Evolutionary conservation across 2,113 vertebrate species (phyloP), one percentile per base, ranked within the genome.

Genomic region (western clawed frog (Xenopus tropicalis)): DNA sequence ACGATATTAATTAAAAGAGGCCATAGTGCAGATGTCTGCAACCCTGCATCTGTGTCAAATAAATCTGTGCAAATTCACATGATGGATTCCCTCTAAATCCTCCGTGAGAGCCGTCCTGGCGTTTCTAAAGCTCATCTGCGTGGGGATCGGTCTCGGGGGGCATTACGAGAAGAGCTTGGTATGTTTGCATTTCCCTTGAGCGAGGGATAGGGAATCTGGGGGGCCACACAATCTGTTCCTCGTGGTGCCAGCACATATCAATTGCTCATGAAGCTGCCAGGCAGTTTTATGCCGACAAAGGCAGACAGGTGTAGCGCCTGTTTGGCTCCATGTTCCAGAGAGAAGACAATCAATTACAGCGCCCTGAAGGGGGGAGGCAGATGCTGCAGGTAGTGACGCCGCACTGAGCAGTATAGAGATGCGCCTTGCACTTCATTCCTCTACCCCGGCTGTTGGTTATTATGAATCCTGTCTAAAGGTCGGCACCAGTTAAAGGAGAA

Each of bases 231-330:
- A 65, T 54, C 70, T 65, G 70, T 48, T 65, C 13, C 11, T 14
- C n/a, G 14, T n/a, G 51, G 42, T 48, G 63, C 22, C 59, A 71
- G 59, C 58, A 54, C 24, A 21, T 72, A 65, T 72, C 37, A 51
- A 24, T 42, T 25, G 16, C 48, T 57, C 13, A 16, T 42, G 24
- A 14, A 4, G 11, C n/a, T 57, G 57, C 69, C 69, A 61, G 29
- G 56, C n/a, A 12, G 37, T 54, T 57, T 42, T n/a, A 57, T 56
- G 21, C 54, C 57, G 52, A 23, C n/a, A 72, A 72, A 72, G 51
- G 52, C 63, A 72, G 20, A 65, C 70, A 72, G 57, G 57, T 54
- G 52, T 71, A 37, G 56, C 48, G 48, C 54, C 52, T 11, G 61
- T 65, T n/a, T 54, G 8, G 12, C 21, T 43, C 8, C 62, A 22